phyloP scores from a whole-genome alignment of 1,140 invertebrate species.

The Agrypnia vestita region DNA sequence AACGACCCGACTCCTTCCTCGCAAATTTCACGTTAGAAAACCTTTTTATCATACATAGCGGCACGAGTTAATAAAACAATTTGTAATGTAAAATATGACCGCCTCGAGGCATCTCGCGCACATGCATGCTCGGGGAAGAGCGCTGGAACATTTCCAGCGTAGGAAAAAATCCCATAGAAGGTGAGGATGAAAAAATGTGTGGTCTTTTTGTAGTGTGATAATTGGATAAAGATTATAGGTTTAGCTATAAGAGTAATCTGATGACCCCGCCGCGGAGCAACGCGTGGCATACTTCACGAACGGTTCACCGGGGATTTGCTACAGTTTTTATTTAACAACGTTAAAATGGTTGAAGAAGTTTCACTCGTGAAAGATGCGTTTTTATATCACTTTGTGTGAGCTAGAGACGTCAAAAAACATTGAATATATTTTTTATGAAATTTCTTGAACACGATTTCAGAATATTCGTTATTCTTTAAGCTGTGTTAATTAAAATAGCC shows the following conservation, averaged over 20 bases:
- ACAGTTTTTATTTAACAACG: neutral
- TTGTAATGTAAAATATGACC: slow-evolving; percentile 45
- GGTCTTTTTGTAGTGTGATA: slow-evolving; percentile 56
- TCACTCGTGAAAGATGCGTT: neutral
- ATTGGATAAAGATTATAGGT: slow-evolving; percentile 58
- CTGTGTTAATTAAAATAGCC: no score
- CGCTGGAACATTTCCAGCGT: slow-evolving; percentile 2
- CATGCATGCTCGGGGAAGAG: slow-evolving; percentile 12
- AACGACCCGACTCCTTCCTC: slow-evolving; percentile 40
- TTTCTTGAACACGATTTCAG: no score
- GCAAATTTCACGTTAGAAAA: slow-evolving; percentile 37
- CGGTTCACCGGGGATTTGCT: neutral
- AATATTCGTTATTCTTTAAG: no score
- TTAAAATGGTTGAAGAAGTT: neutral
- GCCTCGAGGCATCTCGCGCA: slow-evolving; percentile 25
- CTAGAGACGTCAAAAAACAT: no score
- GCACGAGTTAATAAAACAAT: slow-evolving; percentile 48
- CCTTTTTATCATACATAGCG: slow-evolving; percentile 21
- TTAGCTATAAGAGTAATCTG: slow-evolving; percentile 43
- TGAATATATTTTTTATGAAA: no score
- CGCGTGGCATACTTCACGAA: slow-evolving; percentile 54
- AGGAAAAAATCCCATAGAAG: slow-evolving; percentile 21
- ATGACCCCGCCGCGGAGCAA: slow-evolving; percentile 15
- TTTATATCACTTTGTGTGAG: no score
- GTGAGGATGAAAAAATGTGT: slow-evolving; percentile 46